Conservation (phyloP, 2,797 vertebrate genomes). For the Urocyon cinereoargenteus region DNA sequence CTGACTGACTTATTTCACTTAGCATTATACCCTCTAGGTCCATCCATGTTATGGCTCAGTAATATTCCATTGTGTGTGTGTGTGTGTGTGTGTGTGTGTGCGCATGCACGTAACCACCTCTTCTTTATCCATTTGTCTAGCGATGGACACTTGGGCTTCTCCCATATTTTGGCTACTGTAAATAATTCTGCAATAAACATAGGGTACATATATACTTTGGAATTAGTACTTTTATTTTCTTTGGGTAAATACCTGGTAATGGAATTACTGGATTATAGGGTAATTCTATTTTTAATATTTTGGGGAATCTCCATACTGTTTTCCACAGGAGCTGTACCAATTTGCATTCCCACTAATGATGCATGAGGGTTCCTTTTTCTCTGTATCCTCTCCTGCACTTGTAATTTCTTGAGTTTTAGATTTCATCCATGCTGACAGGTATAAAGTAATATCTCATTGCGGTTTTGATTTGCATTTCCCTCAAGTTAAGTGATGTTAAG, state of each 20-base stretch:
- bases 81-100: too few relatives aligned
- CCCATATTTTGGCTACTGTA: background rate
- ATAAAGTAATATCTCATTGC: background rate
- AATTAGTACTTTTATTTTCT: background rate
- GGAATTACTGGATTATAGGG: background rate
- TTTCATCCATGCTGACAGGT: background rate
- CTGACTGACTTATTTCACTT: background rate
- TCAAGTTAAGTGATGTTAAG: background rate
- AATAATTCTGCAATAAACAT: background rate
- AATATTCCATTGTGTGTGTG: background rate
- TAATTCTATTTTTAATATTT: background rate
- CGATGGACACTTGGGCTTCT: background rate
- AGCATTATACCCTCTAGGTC: background rate
- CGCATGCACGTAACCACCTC: background rate
- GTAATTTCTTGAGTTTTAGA: background rate
- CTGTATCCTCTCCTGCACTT: background rate
- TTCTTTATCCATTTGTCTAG: background rate
- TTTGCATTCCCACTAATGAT: background rate
- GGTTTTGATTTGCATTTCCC: background rate
- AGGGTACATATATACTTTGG: background rate
- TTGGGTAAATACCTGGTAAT: background rate
- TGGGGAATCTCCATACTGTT: background rate
- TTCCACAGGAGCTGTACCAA: background rate
- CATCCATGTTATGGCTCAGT: background rate
- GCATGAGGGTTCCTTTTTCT: background rate